Percentiles rank a stretch among this genome's conserved stretches.
Conservation (phyloP, 2,797 vertebrate species). For the Clarias fuscus region DNA sequence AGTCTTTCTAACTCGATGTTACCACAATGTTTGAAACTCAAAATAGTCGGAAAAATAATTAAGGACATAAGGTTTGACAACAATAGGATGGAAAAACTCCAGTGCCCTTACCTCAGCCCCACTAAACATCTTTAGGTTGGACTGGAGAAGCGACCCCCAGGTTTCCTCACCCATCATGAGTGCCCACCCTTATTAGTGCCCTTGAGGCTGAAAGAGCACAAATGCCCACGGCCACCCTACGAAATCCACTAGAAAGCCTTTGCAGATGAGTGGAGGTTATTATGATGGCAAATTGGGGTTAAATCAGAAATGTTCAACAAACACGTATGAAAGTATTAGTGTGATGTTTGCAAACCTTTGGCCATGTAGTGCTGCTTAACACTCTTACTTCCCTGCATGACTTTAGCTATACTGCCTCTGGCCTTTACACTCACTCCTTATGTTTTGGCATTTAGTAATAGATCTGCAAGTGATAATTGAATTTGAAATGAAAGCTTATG, state of each 20-base stretch:
- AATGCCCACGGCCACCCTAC: background rate
- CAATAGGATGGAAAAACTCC: background rate
- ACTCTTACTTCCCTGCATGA: too few relatives aligned
- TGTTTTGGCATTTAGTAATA: background rate
- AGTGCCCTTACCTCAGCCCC: background rate
- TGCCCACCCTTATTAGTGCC: background rate
- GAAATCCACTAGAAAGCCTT: background rate
- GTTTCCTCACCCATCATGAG: background rate
- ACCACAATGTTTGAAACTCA: background rate
- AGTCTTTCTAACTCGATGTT: background rate
- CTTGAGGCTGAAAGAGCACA: background rate
- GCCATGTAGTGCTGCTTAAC: background rate
- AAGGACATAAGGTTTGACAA: background rate
- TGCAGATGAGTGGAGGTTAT: background rate
- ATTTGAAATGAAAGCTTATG: background rate
- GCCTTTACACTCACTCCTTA: background rate
- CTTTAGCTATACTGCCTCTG: background rate
- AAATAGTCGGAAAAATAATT: background rate
- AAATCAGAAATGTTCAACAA: background rate
- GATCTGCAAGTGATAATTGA: background rate
- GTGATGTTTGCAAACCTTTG: constrained; percentile 9
- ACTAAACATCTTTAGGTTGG: background rate
- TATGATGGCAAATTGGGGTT: background rate
- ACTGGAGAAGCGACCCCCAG: background rate
- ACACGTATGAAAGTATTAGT: background rate